Conservation (phyloP, 2,797 vertebrate genomes). For the Lacerta bilineata region DNA sequence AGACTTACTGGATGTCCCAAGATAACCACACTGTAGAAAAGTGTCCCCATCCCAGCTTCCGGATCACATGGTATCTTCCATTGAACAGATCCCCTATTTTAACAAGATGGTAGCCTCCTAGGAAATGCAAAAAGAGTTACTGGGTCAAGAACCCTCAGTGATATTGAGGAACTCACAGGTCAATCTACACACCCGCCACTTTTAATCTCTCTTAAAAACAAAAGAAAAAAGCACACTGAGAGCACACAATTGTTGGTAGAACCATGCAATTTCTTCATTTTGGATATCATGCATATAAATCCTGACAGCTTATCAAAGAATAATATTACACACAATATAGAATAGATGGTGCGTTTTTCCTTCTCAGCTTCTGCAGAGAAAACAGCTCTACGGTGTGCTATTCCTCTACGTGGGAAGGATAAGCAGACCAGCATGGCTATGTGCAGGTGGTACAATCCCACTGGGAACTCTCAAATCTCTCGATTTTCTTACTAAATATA, state of each 20-base stretch:
- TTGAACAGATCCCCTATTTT: slow-evolving; percentile 97
- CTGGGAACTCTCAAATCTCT: neutral
- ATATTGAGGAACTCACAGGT: neutral
- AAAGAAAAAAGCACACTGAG: neutral
- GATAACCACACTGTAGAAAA: slow-evolving; percentile 99
- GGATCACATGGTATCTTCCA: slow-evolving; percentile 94
- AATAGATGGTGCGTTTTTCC: neutral
- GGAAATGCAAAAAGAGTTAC: neutral
- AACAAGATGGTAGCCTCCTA: slow-evolving; percentile 89
- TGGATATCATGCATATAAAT: neutral
- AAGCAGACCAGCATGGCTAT: neutral
- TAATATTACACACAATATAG: neutral
- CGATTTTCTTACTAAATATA: neutral
- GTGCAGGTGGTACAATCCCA: neutral
- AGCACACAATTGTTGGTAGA: neutral
- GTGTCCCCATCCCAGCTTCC: slow-evolving; percentile 98
- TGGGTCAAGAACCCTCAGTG: neutral
- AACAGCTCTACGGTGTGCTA: neutral
- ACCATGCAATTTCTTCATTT: neutral
- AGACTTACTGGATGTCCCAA: slow-evolving; percentile 96
- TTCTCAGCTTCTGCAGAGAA: neutral
- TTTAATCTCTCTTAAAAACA: neutral
- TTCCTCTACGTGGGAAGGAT: neutral
- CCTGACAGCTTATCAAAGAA: neutral
- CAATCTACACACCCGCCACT: neutral